A percentile compares a stretch with the other conserved stretches of the same genome.
These are phyloP conservation scores for Sapayoa aenigma DNA, from an alignment of 2,113 vertebrate genomes.

Conservation along the genomic window DNA sequence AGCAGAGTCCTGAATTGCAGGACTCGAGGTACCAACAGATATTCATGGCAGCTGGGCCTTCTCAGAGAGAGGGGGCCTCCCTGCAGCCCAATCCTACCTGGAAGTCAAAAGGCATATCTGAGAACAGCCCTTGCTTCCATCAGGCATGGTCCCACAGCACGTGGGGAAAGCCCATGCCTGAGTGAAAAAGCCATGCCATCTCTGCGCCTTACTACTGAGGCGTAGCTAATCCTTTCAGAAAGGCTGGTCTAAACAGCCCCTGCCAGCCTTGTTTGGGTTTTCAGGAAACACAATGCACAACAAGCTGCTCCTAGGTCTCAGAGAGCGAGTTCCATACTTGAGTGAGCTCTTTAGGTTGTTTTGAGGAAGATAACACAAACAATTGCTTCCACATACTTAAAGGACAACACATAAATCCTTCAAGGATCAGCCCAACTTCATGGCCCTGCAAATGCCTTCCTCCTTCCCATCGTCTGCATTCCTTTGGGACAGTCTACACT, in stretches of 20 bases:
- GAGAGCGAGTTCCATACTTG: fast-evolving
- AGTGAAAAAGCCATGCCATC: neutral
- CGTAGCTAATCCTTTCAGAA: neutral
- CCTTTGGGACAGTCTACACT: neutral
- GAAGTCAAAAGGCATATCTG: neutral
- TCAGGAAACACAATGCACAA: neutral
- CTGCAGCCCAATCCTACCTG: neutral
- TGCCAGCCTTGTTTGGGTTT: neutral
- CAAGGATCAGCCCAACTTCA: neutral
- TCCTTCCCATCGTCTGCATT: neutral
- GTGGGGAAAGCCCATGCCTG: fast-evolving
- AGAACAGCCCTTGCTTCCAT: neutral
- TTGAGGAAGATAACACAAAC: neutral
- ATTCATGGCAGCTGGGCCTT: neutral
- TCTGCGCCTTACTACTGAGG: neutral
- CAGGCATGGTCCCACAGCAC: fast-evolving
- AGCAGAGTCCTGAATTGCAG: neutral
- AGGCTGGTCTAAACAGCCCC: neutral
- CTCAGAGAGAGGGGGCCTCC: neutral
- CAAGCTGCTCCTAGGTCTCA: neutral
- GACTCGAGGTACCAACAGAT: neutral
- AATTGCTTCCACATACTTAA: neutral
- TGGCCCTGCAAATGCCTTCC: neutral
- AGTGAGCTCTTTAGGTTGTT: neutral
- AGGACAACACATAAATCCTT: neutral